phyloP scores from a whole-genome alignment of 1,140 invertebrate genomes.

The Ladona fulva region DNA sequence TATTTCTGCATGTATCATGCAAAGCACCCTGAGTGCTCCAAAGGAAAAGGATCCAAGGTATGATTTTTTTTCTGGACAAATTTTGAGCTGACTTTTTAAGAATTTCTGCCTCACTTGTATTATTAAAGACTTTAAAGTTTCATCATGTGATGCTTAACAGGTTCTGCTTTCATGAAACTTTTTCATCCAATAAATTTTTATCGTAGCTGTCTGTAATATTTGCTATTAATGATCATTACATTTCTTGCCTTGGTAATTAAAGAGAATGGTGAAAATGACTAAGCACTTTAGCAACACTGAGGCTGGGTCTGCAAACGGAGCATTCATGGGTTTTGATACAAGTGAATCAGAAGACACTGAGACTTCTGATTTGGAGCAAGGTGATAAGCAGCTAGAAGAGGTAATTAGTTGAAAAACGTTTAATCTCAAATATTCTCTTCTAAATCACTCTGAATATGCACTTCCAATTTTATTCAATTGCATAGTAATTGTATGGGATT shows the following conservation, averaged over 20 bases:
- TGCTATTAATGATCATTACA: too few species aligned
- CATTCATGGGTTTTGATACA: conserved; percentile 67
- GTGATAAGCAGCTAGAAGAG: conserved; percentile 22
- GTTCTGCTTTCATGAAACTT: too few species aligned
- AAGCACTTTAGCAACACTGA: conserved; percentile 44
- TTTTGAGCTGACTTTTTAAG: not conserved
- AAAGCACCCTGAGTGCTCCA: conserved; percentile 61
- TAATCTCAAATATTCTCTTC: too few species aligned
- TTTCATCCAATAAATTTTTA: too few species aligned
- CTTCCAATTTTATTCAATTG: too few species aligned
- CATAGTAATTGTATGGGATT: too few species aligned
- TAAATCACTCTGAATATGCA: too few species aligned
- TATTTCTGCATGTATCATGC: conserved; percentile 99
- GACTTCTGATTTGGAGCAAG: conserved; percentile 53
- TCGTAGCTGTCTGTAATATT: too few species aligned
- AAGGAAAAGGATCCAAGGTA: conserved; percentile 34
- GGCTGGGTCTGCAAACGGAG: conserved; percentile 60
- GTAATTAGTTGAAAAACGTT: conserved; percentile 10
- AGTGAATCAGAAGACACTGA: conserved; percentile 50
- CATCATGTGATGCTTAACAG: too few species aligned
- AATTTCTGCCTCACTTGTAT: too few species aligned
- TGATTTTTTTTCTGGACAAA: conserved; percentile 25
- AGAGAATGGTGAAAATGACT: conserved; percentile 56
- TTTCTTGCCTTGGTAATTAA: conserved; percentile 22
- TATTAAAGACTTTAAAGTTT: too few species aligned